phyloP scores from a whole-genome alignment of 53 echinoderm and acorn worm species.

The Glandiceps talaboti region DNA sequence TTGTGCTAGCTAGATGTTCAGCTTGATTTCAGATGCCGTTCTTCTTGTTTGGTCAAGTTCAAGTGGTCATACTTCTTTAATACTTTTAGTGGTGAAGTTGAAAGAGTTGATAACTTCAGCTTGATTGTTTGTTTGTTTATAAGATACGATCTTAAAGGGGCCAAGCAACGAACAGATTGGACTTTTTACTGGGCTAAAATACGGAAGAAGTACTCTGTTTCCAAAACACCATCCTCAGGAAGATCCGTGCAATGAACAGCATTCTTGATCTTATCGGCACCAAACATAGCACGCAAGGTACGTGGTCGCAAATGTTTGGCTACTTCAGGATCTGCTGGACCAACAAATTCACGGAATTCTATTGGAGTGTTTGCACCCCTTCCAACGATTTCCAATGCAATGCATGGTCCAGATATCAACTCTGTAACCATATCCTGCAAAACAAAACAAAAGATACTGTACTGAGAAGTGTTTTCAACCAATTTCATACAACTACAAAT shows the following conservation, averaged over 20 bases:
- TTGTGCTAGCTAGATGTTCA: too few species aligned
- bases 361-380: constrained; percentile 21
- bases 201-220: constrained; percentile 75
- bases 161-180: too few species aligned
- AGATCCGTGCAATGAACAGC: constrained; percentile 93
- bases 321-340: constrained; percentile 89
- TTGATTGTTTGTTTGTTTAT: too few species aligned
- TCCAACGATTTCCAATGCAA: constrained; percentile 61
- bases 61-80: too few species aligned
- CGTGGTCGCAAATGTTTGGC: constrained; percentile 69
- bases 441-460: too few species aligned
- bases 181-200: constrained; percentile 50
- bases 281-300: constrained; percentile 67
- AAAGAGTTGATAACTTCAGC: too few species aligned
- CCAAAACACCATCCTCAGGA: constrained; percentile 48
- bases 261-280: constrained; percentile 63
- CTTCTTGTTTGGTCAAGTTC: too few species aligned
- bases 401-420: constrained; percentile 70
- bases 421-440: constrained; percentile 85
- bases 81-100: too few species aligned
- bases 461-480: too few species aligned
- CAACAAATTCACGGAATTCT: constrained; percentile 72
- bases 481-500: too few species aligned
- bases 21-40: too few species aligned
- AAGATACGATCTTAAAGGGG: too few species aligned